Evolutionary conservation across 92 coral and sea anemone genomes (phyloP).

Genomic region (Virgularia gustaviana): DNA sequence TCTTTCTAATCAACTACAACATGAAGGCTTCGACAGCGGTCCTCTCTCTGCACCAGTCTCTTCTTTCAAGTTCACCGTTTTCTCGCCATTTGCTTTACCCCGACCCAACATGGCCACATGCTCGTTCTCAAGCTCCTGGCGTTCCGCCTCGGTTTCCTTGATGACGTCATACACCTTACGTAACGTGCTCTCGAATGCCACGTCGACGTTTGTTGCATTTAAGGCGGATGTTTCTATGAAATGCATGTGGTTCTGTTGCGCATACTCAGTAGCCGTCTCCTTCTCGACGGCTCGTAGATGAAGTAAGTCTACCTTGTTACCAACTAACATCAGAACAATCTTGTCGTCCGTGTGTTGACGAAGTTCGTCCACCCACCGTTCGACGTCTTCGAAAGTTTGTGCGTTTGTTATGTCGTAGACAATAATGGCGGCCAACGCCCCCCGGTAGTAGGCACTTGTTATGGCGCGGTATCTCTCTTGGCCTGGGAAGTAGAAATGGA

Average conservation of each 20-base stretch:
- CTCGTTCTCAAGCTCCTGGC: conserved; percentile 20
- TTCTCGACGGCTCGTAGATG: conserved; percentile 88
- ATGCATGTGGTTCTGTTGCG: conserved; percentile 72
- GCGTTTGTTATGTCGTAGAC: conserved; percentile 96
- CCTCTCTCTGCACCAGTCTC: conserved; percentile 19
- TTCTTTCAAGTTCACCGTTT: conserved; percentile 19
- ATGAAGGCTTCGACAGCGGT: too few relatives aligned
- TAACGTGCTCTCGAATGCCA: conserved; percentile 84
- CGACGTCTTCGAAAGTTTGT: conserved; percentile 81
- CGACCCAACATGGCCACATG: conserved; percentile 18
- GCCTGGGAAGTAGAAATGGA: conserved; percentile 45
- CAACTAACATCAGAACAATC: conserved; percentile 75
- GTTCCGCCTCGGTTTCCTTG: conserved; percentile 59
- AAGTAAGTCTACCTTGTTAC: conserved; percentile 86
- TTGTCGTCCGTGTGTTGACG: conserved; percentile 73
- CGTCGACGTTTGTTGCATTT: conserved; percentile 77
- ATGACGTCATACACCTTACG: conserved; percentile 73
- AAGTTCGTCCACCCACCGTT: conserved; percentile 83
- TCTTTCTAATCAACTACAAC: too few relatives aligned
- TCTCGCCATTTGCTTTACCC: conserved; percentile 27
- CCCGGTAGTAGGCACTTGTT: conserved; percentile 98
- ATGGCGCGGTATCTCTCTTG: conserved; percentile 99
- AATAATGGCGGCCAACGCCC: conserved; percentile 90
- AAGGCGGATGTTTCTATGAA: conserved; percentile 95
- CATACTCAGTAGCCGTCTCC: conserved; percentile 69